phyloP scores from a whole-genome alignment of 1,140 invertebrate species.

The Bombus confusus region DNA sequence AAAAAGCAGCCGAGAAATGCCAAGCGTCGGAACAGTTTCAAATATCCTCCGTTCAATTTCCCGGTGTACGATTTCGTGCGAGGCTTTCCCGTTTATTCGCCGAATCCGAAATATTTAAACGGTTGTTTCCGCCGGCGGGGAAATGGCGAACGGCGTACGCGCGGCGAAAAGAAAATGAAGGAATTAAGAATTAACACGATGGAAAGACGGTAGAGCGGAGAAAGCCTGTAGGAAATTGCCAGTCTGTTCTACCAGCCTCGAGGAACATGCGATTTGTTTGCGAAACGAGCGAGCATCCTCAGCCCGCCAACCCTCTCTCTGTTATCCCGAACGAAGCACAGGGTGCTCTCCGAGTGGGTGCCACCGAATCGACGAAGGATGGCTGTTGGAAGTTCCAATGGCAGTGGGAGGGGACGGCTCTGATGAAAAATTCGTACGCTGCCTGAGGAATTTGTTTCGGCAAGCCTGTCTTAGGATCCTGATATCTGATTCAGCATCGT shows the following conservation, averaged over 20 bases:
- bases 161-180: constrained; percentile 58
- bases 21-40: background rate
- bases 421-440: background rate
- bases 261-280: constrained; percentile 58
- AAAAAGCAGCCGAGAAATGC: background rate
- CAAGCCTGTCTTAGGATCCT: background rate
- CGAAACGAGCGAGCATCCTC: constrained; percentile 52
- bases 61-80: no score
- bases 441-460: background rate
- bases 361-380: background rate
- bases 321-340: no score
- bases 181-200: constrained; percentile 65
- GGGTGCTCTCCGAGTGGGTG: background rate
- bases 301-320: no score
- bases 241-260: constrained; percentile 14
- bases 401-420: background rate
- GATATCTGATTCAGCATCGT: background rate
- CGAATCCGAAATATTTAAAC: constrained; percentile 33
- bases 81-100: background rate
- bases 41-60: background rate
- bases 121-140: constrained; percentile 14
- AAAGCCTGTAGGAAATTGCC: constrained; percentile 43
- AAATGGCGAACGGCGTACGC: constrained; percentile 5
- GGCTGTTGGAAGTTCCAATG: background rate
- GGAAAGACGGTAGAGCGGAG: constrained; percentile 6